Conservation (phyloP, 1,140 invertebrate genomes). For the Pectinophora gossypiella region DNA sequence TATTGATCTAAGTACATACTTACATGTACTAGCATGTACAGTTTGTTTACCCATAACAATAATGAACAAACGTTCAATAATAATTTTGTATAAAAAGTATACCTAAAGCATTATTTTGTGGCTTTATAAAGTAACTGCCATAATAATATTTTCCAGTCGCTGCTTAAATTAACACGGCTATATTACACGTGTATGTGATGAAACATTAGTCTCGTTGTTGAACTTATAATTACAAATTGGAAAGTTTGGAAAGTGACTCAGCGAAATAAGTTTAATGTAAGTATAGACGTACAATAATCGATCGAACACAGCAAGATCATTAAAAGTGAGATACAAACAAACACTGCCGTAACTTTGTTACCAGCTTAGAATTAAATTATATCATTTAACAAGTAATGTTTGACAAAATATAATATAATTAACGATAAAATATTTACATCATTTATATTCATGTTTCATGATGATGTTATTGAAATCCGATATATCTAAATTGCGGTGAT, state of each 20-base stretch:
- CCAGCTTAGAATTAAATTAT: neutral
- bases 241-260: neutral
- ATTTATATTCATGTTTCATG: too few relatives aligned
- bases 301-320: too few relatives aligned
- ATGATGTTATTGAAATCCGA: too few relatives aligned
- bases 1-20: slow-evolving; percentile 49
- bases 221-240: neutral
- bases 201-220: neutral
- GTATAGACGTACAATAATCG: too few relatives aligned
- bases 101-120: slow-evolving; percentile 47
- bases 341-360: neutral
- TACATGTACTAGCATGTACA: slow-evolving; percentile 32
- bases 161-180: slow-evolving; percentile 15
- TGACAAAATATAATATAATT: too few relatives aligned
- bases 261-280: too few relatives aligned
- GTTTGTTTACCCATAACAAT: slow-evolving; percentile 40
- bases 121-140: slow-evolving; percentile 25
- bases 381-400: too few relatives aligned
- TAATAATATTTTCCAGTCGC: slow-evolving; percentile 26
- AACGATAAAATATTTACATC: too few relatives aligned
- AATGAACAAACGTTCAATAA: slow-evolving; percentile 49
- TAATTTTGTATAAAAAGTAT: slow-evolving; percentile 54
- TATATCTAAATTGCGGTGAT: too few relatives aligned
- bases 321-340: neutral
- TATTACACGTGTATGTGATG: neutral